Conservation (phyloP, 2,888 invertebrate species). For the Xestia xanthographa region DNA sequence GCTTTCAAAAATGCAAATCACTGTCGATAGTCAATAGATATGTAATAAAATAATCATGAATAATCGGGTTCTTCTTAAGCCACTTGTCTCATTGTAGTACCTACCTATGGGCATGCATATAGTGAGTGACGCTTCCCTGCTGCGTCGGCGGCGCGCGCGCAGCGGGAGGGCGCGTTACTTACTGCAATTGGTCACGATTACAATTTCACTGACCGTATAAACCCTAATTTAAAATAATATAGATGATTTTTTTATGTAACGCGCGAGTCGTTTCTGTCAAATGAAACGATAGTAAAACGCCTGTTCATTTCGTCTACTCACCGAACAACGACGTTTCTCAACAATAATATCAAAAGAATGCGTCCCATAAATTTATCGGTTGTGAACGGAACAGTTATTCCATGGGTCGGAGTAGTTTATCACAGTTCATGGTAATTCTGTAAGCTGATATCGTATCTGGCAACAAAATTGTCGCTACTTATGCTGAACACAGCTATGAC, state of each 20-base stretch:
- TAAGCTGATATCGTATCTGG: conserved; percentile 71
- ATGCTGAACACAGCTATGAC: conserved; percentile 54
- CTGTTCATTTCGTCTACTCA: conserved; percentile 57
- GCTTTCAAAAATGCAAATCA: conserved; percentile 66
- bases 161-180: conserved; percentile 80
- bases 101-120: conserved; percentile 66
- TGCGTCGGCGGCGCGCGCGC: conserved; percentile 79
- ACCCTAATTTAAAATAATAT: conserved; percentile 76
- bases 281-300: conserved; percentile 61
- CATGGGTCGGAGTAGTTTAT: conserved; percentile 70
- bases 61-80: conserved; percentile 76
- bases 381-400: conserved; percentile 65
- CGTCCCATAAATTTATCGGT: conserved; percentile 62
- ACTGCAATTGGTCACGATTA: conserved; percentile 86
- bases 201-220: conserved; percentile 82
- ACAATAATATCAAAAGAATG: conserved; percentile 61
- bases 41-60: conserved; percentile 76
- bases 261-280: conserved; percentile 63
- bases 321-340: conserved; percentile 49
- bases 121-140: conserved; percentile 78
- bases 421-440: conserved; percentile 72
- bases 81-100: conserved; percentile 73
- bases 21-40: conserved; percentile 68
- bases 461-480: conserved; percentile 69
- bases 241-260: conserved; percentile 67